These are phyloP conservation scores for Himalopsyche anomala DNA, from an alignment of 2,888 invertebrate genomes.

Conservation along the genomic window DNA sequence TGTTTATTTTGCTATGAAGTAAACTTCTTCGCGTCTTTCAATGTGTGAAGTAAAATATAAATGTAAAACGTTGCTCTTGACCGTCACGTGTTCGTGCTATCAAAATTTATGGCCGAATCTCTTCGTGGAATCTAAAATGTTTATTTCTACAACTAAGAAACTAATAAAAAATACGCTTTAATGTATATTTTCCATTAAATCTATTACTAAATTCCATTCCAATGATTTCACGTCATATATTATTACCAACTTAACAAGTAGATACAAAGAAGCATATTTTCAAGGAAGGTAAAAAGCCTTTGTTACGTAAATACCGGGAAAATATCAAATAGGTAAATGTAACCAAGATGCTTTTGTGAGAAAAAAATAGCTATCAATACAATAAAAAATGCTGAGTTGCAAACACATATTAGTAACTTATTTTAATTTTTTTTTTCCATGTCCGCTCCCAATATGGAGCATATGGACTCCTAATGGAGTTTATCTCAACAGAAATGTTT, in stretches of 20 bases:
- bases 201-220: slow-evolving; percentile 18
- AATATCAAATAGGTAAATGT: too few species aligned
- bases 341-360: too few species aligned
- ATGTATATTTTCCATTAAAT: slow-evolving; percentile 19
- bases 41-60: background rate
- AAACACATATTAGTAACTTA: too few species aligned
- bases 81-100: slow-evolving; percentile 17
- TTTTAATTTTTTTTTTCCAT: too few species aligned
- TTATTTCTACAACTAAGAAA: slow-evolving; percentile 31
- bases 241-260: background rate
- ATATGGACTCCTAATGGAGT: too few species aligned
- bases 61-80: background rate
- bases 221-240: slow-evolving; percentile 26
- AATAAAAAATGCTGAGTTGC: too few species aligned
- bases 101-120: slow-evolving; percentile 30
- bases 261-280: background rate
- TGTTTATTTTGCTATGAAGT: background rate
- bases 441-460: too few species aligned
- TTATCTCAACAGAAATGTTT: too few species aligned
- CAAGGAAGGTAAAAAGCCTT: too few species aligned
- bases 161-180: slow-evolving; percentile 34
- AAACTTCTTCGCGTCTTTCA: background rate
- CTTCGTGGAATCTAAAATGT: slow-evolving; percentile 29
- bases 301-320: too few species aligned
- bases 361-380: too few species aligned